Base-by-base conservation (phyloP, 2,888 invertebrate species). In the Meta bourneti region DNA sequence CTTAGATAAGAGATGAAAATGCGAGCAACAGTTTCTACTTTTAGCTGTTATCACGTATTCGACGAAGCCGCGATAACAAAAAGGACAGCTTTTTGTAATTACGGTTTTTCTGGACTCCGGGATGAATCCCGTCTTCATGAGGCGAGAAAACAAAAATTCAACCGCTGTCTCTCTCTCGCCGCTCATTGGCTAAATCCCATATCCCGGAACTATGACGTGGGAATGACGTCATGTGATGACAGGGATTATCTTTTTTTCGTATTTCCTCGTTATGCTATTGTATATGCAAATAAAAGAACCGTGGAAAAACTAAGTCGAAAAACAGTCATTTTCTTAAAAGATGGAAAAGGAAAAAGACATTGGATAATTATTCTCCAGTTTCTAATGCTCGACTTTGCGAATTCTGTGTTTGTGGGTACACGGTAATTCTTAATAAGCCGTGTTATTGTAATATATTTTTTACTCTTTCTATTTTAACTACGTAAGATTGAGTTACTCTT, bases 161-260 rank as follows among this genome's bases (percentile, higher is more conserved):
- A 70, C n/a, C 16, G n/a, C 19, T 19, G 70, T 16, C 70, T 16
- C 70, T 34, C 49, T 49, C 48, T 49, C 77, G 13, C 48, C 48
- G 34, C 48, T 77, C n/a, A 49, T 34, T 34, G 51, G 78, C n/a
- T n/a, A 51, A 52, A 52, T 16, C 19, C 51, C 19, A 5, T 19
- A 52, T 52, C 52, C 52, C 7, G n/a, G 19, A 52, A 49, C 78
- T 16, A n/a, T 78, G 78, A 78, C 78, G 52, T 78, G 19, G 51
- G 52, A 78, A 52, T 78, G 78, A 78, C 52, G 78, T 78, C 78
- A 78, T 13, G 20, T 78, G 78, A 19, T 78, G 52, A 52, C 52
- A 52, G 52, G 78, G 51, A 78, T 78, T 78, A 78, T 48, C 19
- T 52, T 78, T 52, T n/a, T 52, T n/a, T 4, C 16, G n/a, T 78